Evolutionary conservation across 2,888 invertebrate species (phyloP).

Genomic region (Antheraea assamensis): DNA sequence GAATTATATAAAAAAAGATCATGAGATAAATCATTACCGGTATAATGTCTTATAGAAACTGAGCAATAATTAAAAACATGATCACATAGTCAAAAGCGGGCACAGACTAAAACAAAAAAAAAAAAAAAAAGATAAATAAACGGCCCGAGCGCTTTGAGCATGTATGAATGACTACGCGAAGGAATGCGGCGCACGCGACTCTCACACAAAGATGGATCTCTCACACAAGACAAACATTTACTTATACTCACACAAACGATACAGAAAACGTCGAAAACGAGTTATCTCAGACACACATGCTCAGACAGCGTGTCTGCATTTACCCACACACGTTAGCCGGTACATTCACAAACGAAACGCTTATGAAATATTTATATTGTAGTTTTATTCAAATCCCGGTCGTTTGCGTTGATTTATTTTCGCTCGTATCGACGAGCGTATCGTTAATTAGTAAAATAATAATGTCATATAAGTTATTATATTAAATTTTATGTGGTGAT

Average conservation of each 20-base stretch:
- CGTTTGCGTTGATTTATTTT: conserved; percentile 44
- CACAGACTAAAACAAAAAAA: conserved; percentile 40
- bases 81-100: conserved; percentile 16
- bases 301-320: conserved; percentile 38
- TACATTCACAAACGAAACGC: conserved; percentile 52
- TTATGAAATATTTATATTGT: conserved; percentile 44
- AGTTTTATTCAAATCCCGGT: conserved; percentile 45
- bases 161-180: conserved; percentile 73
- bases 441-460: conserved; percentile 25
- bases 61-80: conserved; percentile 17
- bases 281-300: conserved; percentile 57
- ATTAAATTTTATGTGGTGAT: conserved; percentile 5
- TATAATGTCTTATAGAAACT: conserved; percentile 13
- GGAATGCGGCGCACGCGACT: conserved; percentile 77
- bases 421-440: conserved; percentile 27
- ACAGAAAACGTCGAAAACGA: conserved; percentile 48
- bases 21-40: not conserved
- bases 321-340: conserved; percentile 45
- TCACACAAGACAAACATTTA: conserved; percentile 34
- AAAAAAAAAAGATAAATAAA: conserved; percentile 54
- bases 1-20: not conserved
- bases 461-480: conserved; percentile 11
- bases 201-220: conserved; percentile 41
- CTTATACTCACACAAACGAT: conserved; percentile 36
- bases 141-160: conserved; percentile 50